Evolutionary conservation across 2,797 vertebrate species (phyloP), one percentile per base, ranked within the genome.

Genomic region (Epinephelus awoara): DNA sequence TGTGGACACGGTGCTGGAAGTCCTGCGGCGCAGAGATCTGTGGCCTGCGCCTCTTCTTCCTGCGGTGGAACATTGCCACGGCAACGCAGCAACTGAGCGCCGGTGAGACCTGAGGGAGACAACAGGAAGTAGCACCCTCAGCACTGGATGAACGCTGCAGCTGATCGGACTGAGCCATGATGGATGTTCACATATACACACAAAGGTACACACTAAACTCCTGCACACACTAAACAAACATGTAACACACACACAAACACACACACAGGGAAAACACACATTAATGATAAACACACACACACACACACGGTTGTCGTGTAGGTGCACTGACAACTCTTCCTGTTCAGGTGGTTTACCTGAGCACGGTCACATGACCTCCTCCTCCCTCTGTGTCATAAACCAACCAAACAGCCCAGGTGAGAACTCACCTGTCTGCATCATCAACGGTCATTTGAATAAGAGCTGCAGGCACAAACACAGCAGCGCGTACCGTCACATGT

Each of bases 1-100:
- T 98, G 87, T 98, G 98, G 59, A 99, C 97, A 0, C 96, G 95
- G 80, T 99, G 97, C 92, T 97, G 95, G 56, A 98, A 98, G 94
- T 98, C 96, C 88, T 90, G 96, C 0, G 98, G 98, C 15, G 95
- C 92, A 0, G 98, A 99, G 90, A 99, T 98, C 90, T 98, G 95
- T 0, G 95, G 94, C 67, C 96, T 93, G 91, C 94, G 96, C 94
- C 95, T 96, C 93, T 96, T 97, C 88, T 96, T 98, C 78, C 82
- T 89, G 19, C 77, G 89, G 3, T 94, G 94, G 90, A 98, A 98
- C 97, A 98, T 98, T 72, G 46, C 84, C 29, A 55, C 17, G 1
- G 72, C 51, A 61, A 79, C 12, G 1, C 57, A 23, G 74, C 1
- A 0, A 64, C 55, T 2, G 0, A 23, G 38, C 4, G 18, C 9